These are phyloP conservation scores for Phyllotreta cruciferae DNA, from an alignment of 2,888 invertebrate genomes.

Conservation along the genomic window DNA sequence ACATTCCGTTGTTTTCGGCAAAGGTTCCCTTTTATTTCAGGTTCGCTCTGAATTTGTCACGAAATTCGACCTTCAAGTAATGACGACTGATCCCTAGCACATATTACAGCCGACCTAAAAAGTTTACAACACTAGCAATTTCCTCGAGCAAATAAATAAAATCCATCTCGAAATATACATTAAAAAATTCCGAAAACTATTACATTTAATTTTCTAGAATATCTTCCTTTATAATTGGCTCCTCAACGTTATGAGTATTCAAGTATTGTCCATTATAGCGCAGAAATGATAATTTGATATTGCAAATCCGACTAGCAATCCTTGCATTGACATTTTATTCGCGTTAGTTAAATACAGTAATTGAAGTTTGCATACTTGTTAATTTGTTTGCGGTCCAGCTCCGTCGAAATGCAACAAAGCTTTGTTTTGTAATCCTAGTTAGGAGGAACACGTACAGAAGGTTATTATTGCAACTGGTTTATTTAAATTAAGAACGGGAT, in stretches of 20 bases:
- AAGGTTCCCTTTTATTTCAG: constrained; percentile 14
- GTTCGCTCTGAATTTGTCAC: constrained; percentile 18
- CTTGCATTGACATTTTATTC: constrained; percentile 29
- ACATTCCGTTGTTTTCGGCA: constrained; percentile 16
- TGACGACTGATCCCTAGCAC: constrained; percentile 18
- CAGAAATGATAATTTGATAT: too few species aligned
- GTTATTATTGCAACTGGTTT: constrained; percentile 43
- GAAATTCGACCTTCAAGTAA: constrained; percentile 7
- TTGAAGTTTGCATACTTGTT: constrained; percentile 33
- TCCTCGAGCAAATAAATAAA: too few species aligned
- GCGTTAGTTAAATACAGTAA: constrained; percentile 30
- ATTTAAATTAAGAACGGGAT: constrained; percentile 40
- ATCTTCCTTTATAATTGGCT: too few species aligned
- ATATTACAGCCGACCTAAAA: constrained; percentile 15
- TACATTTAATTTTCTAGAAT: too few species aligned
- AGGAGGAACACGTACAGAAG: constrained; percentile 37
- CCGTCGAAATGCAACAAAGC: constrained; percentile 30
- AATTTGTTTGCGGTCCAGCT: constrained; percentile 34
- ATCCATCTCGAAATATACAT: too few species aligned
- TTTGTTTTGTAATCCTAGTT: constrained; percentile 39
- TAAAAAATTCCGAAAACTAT: too few species aligned
- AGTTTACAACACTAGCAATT: not conserved
- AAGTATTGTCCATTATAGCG: too few species aligned
- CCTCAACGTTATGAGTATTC: too few species aligned
- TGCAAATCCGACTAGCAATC: not conserved